Conservation (phyloP, 1,140 invertebrate genomes). For the Dendroctonus valens region DNA sequence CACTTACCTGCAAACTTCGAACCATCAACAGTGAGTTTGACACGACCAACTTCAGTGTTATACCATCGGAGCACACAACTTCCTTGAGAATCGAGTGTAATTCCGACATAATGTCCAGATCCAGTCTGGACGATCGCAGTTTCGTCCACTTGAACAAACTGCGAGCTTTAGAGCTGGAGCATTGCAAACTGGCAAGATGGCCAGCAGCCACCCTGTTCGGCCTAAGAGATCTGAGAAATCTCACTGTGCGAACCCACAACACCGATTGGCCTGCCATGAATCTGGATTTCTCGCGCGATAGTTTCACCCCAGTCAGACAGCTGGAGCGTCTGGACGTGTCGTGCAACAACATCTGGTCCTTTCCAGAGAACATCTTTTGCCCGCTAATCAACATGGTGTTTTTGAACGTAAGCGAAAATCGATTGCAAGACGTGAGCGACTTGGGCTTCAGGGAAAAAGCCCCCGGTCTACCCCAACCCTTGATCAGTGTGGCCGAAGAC, state of each 20-base stretch:
- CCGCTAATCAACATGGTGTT: slow-evolving; percentile 72
- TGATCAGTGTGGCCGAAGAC: slow-evolving; percentile 61
- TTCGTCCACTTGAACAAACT: slow-evolving; percentile 77
- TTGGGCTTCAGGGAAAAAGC: slow-evolving; percentile 68
- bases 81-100: slow-evolving; percentile 77
- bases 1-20: slow-evolving; percentile 73
- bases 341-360: slow-evolving; percentile 83
- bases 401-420: slow-evolving; percentile 81
- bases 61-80: slow-evolving; percentile 79
- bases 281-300: slow-evolving; percentile 72
- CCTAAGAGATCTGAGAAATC: slow-evolving; percentile 71
- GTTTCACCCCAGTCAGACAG: slow-evolving; percentile 68
- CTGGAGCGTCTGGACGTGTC: slow-evolving; percentile 82
- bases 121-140: slow-evolving; percentile 70
- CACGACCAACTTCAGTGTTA: slow-evolving; percentile 83
- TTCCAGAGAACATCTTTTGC: slow-evolving; percentile 83
- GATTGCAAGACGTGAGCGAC: slow-evolving; percentile 79
- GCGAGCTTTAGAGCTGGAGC: slow-evolving; percentile 74
- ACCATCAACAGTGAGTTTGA: slow-evolving; percentile 80
- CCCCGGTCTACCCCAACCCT: slow-evolving; percentile 56
- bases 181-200: slow-evolving; percentile 81
- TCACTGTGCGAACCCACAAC: slow-evolving; percentile 78
- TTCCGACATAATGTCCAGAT: slow-evolving; percentile 69
- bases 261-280: slow-evolving; percentile 74
- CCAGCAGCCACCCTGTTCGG: slow-evolving; percentile 71